Conservation (phyloP, 2,113 vertebrate genomes). For the Cercopithecus mona region DNA sequence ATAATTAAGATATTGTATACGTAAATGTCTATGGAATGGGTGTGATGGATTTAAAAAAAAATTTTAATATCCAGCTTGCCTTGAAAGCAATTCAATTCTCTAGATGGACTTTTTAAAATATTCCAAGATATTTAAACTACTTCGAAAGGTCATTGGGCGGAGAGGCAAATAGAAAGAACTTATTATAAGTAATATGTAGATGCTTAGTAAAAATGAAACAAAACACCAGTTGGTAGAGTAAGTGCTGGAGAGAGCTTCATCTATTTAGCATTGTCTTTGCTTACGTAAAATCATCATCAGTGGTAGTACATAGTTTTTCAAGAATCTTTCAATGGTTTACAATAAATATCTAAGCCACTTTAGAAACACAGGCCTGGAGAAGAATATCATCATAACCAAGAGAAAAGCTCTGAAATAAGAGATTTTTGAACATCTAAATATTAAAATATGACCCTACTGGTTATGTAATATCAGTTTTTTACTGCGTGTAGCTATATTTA, state of each 20-base stretch:
- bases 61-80: neutral
- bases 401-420: conserved; percentile 15
- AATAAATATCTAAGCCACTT: neutral
- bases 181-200: neutral
- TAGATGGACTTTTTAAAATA: neutral
- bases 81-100: neutral
- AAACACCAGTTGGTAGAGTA: neutral
- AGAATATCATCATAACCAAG: neutral
- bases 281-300: neutral
- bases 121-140: neutral
- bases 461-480: neutral
- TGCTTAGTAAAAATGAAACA: neutral
- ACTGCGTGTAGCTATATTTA: neutral
- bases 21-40: neutral
- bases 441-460: neutral
- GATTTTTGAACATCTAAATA: neutral
- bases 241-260: neutral
- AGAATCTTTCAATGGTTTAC: neutral
- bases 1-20: neutral
- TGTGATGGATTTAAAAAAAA: neutral
- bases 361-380: neutral
- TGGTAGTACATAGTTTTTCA: neutral
- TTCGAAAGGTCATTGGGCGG: neutral
- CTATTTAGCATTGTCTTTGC: neutral
- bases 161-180: conserved; percentile 7